Evolutionary conservation across 2,888 invertebrate genomes (phyloP), one percentile per base, ranked within the genome.

Genomic region (Tineola bisselliella): DNA sequence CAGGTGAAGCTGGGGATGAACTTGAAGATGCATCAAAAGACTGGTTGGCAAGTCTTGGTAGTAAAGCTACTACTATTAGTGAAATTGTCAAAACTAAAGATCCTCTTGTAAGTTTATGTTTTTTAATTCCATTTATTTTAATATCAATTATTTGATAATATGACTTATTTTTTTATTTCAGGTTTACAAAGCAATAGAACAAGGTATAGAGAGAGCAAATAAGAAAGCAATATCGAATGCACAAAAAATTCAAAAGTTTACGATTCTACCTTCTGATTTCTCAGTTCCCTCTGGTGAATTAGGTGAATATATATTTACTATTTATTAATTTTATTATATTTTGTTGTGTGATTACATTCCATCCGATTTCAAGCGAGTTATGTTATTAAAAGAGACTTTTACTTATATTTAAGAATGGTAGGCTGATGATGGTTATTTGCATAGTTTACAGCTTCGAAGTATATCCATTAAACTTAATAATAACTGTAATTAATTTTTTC

Each of bases 251-350:
- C 96, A 96, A 80, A 97, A 97, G 74, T 94, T 96, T 82, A 84
- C 90, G 12, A 90, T 97, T 63, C 84, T 97, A 64, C 94, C 96
- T 0, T 88, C 87, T 18, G 97, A 97, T 77, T 96, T 97, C 81
- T 95, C 96, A 19, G 88, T 96, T 64, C 88, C 90, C 59, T 93
- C 94, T 6, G 97, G 96, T 65, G 97, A 97, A 88, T 84, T 97
- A 73, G 96, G 96, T 92, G 77, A 63, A 6, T 54, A 25, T 11
- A 25, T 54, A 18, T 25, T 25, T 18, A 13, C 60, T 44, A 25
- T 25, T n/a, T 4, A 25, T 25, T 25, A 6, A 25, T 25, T 25
- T 25, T 25, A 25, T 25, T 4, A n/a, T n/a, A n/a, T n/a, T n/a
- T n/a, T n/a, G n/a, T n/a, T n/a, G n/a, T n/a, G n/a, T n/a, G n/a